phyloP scores from a whole-genome alignment of 2,113 vertebrate species.

The Tretioscincus oriximinensis region DNA sequence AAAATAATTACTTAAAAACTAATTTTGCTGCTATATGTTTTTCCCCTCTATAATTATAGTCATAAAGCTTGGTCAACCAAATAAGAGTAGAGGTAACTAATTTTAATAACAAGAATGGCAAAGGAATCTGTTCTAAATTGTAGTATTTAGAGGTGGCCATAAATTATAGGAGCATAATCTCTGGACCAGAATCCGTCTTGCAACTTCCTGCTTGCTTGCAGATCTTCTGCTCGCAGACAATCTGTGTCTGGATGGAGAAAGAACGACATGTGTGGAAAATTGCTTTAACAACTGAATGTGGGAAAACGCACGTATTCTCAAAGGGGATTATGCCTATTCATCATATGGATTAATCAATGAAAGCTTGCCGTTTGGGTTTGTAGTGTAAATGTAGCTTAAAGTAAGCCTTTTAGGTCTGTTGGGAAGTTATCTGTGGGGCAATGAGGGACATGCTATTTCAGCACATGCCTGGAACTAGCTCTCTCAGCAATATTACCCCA shows the following conservation, averaged over 20 bases:
- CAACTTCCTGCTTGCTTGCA: not conserved
- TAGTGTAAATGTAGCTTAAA: not conserved
- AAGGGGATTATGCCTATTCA: not conserved
- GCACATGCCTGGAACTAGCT: not conserved
- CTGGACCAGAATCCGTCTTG: not conserved
- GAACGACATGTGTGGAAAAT: not conserved
- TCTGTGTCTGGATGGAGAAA: not conserved
- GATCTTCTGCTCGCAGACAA: not conserved
- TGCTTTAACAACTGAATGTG: not conserved
- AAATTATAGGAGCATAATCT: not conserved
- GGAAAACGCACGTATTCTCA: not conserved
- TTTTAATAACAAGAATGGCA: not conserved
- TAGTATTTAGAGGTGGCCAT: not conserved
- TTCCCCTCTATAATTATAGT: not conserved
- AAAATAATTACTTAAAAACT: not conserved
- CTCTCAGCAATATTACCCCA: not conserved
- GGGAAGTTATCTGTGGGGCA: not conserved
- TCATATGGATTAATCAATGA: slow-evolving; percentile 6
- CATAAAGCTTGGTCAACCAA: not conserved
- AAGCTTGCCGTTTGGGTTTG: not conserved
- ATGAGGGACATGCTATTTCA: not conserved
- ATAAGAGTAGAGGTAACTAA: not conserved
- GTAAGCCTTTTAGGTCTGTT: not conserved
- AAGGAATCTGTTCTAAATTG: not conserved
- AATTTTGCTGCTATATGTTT: not conserved